Percentiles rank a stretch among this genome's conserved stretches.
Evolutionary conservation across 2,888 invertebrate species (phyloP).

Genomic region (Glomeris marginata): DNA sequence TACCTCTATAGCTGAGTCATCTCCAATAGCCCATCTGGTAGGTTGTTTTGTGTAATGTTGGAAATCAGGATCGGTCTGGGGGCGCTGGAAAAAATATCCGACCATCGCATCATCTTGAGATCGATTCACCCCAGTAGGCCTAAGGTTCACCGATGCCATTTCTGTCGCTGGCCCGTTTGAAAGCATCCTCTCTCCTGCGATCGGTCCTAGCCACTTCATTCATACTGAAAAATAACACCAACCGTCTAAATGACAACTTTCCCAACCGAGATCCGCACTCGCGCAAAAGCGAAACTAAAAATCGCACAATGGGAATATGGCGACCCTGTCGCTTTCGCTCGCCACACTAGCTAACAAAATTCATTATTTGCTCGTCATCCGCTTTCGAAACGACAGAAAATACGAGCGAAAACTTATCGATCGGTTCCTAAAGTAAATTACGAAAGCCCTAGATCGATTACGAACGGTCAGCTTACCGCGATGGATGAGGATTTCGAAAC

Average conservation of each 20-base stretch:
- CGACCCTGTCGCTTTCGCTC: slow-evolving; percentile 5
- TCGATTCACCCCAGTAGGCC: slow-evolving; percentile 21
- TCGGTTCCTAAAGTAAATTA: no score
- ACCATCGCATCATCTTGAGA: slow-evolving; percentile 82
- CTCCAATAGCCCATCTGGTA: slow-evolving; percentile 65
- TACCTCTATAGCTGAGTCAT: slow-evolving; percentile 76
- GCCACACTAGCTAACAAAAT: no score
- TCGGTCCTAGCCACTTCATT: slow-evolving; percentile 17
- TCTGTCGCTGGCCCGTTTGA: slow-evolving; percentile 13
- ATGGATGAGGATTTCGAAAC: no score
- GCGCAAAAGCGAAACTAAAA: no score
- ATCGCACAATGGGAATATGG: slow-evolving; percentile 16
- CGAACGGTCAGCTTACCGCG: no score
- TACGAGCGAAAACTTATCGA: no score
- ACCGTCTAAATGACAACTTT: background rate
- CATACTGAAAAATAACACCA: slow-evolving; percentile 9
- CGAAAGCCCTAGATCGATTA: no score
- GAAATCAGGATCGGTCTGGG: slow-evolving; percentile 66
- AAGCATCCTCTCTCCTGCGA: slow-evolving; percentile 14
- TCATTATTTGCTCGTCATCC: no score
- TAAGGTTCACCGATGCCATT: slow-evolving; percentile 12
- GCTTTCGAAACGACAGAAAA: no score
- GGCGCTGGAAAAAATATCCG: slow-evolving; percentile 77
- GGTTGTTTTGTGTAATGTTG: slow-evolving; percentile 32
- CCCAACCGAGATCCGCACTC: background rate